A percentile compares a stretch with the other conserved stretches of the same genome.
phyloP scores from a whole-genome alignment of 2,888 invertebrate genomes.

The Ferrisia virgata region DNA sequence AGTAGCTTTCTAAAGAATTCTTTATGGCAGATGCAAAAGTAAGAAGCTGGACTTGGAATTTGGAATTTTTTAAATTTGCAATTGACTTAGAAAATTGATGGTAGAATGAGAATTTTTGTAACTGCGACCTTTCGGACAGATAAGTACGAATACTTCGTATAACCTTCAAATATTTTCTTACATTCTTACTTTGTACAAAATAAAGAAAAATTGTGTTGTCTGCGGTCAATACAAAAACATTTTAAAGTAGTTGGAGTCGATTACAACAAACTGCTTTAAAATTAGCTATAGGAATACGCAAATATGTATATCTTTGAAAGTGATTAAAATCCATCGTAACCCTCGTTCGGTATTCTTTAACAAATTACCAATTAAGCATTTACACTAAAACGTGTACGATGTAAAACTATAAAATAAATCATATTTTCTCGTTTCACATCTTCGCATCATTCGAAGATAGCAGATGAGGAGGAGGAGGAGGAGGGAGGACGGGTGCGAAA shows the following conservation, averaged over 20 bases:
- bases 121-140: too few species aligned
- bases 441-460: background rate
- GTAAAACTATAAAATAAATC: slow-evolving; percentile 2
- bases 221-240: background rate
- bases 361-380: slow-evolving; percentile 8
- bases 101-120: too few species aligned
- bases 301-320: background rate
- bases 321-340: background rate
- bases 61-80: too few species aligned
- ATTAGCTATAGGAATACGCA: background rate
- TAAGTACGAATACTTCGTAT: too few species aligned
- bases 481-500: background rate
- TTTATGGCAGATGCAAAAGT: too few species aligned
- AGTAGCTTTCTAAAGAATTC: too few species aligned
- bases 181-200: too few species aligned
- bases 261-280: background rate
- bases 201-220: background rate
- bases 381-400: background rate
- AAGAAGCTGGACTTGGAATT: too few species aligned
- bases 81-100: too few species aligned
- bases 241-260: background rate
- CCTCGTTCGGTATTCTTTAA: background rate
- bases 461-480: too few species aligned
- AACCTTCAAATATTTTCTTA: too few species aligned
- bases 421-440: background rate